phyloP scores from a whole-genome alignment of 2,888 invertebrate species.

The Conomelus anceps region DNA sequence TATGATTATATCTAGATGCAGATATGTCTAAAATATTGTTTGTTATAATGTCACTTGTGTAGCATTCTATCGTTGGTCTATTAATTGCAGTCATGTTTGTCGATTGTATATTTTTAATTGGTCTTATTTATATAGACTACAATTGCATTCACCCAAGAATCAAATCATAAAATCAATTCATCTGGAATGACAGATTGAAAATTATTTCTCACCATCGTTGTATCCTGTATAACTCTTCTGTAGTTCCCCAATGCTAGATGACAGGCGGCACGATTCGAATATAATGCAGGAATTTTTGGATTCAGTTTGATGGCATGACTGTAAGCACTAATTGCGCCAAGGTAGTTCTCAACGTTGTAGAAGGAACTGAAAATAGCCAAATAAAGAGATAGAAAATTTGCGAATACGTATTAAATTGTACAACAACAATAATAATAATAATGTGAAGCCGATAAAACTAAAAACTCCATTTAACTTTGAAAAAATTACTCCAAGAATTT shows the following conservation, averaged over 20 bases:
- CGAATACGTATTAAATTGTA: too few species aligned
- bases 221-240: conserved; percentile 58
- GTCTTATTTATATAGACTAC: too few species aligned
- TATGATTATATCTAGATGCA: too few species aligned
- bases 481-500: too few species aligned
- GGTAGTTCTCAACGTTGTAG: conserved; percentile 63
- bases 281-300: conserved; percentile 64
- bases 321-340: conserved; percentile 76
- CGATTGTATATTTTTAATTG: not conserved
- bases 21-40: too few species aligned
- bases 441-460: too few species aligned
- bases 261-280: conserved; percentile 70
- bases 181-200: not conserved
- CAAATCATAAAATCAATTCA: too few species aligned
- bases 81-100: not conserved
- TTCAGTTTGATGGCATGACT: conserved; percentile 68
- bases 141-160: too few species aligned
- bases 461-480: too few species aligned
- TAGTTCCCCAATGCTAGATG: conserved; percentile 70
- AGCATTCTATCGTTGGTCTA: too few species aligned
- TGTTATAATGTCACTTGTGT: too few species aligned
- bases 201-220: conserved; percentile 48
- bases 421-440: too few species aligned
- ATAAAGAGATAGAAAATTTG: conserved; percentile 12
- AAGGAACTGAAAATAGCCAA: conserved; percentile 50